phyloP scores from a whole-genome alignment of 2,888 invertebrate genomes.

The Parnassius mnemosyne region DNA sequence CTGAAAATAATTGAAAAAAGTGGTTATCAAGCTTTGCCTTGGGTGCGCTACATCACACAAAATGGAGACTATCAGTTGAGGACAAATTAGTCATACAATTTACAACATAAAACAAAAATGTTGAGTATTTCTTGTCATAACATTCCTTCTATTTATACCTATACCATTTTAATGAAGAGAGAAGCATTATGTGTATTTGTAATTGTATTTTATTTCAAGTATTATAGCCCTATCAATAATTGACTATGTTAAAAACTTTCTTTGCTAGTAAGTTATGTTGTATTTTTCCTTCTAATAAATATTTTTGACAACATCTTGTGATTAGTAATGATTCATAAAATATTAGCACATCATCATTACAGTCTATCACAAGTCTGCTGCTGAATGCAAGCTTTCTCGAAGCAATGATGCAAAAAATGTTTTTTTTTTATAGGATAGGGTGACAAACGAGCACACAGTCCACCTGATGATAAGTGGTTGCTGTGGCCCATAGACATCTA shows the following conservation, averaged over 20 bases:
- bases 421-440: too few relatives aligned
- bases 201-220: slow-evolving; percentile 56
- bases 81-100: slow-evolving; percentile 84
- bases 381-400: too few relatives aligned
- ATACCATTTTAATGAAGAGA: slow-evolving; percentile 28
- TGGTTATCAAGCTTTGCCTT: slow-evolving; percentile 98
- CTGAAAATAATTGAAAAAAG: slow-evolving; percentile 99
- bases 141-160: slow-evolving; percentile 50
- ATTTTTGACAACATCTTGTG: slow-evolving; percentile 22
- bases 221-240: slow-evolving; percentile 45
- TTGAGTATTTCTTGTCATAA: slow-evolving; percentile 30
- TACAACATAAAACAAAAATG: too few relatives aligned
- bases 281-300: slow-evolving; percentile 29
- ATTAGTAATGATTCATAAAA: not conserved
- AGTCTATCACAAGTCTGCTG: too few relatives aligned
- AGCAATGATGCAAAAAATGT: too few relatives aligned
- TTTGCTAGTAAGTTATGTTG: slow-evolving; percentile 17
- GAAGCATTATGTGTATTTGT: slow-evolving; percentile 53
- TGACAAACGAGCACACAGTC: too few relatives aligned
- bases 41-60: slow-evolving; percentile 99
- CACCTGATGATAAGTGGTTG: too few relatives aligned
- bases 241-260: slow-evolving; percentile 28
- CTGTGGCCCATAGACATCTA: too few relatives aligned
- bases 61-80: slow-evolving; percentile 99
- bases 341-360: too few relatives aligned